phyloP scores from a whole-genome alignment of 2,797 vertebrate genomes.

The Cottoperca gobio region DNA sequence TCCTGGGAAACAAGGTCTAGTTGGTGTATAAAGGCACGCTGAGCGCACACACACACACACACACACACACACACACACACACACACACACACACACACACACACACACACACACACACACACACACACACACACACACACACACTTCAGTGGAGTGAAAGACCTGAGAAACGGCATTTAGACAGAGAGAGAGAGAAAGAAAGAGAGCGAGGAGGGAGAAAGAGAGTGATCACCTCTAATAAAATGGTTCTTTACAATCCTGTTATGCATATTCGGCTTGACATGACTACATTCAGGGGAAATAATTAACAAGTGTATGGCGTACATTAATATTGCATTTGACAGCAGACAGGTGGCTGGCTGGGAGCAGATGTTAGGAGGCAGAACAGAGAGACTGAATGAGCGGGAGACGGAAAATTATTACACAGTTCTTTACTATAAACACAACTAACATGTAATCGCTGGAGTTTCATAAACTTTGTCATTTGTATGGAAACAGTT shows the following conservation, averaged over 20 bases:
- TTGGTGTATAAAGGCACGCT: constrained; percentile 75
- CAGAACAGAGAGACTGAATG: constrained; percentile 43
- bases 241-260: constrained; percentile 71
- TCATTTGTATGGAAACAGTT: not conserved
- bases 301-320: constrained; percentile 80
- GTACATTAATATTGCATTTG: constrained; percentile 77
- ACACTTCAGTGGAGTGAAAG: constrained; percentile 69
- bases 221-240: constrained; percentile 76
- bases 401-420: constrained; percentile 38
- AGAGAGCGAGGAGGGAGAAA: constrained; percentile 38
- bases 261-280: constrained; percentile 77
- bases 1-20: constrained; percentile 78
- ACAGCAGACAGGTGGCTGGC: constrained; percentile 81
- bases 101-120: constrained; percentile 39
- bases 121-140: constrained; percentile 42
- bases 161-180: constrained; percentile 67
- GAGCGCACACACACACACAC: constrained; percentile 54
- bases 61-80: constrained; percentile 36
- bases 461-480: constrained; percentile 5
- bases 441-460: constrained; percentile 19
- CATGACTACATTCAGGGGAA: constrained; percentile 72
- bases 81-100: constrained; percentile 43
- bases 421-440: constrained; percentile 32
- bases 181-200: constrained; percentile 45
- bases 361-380: constrained; percentile 78